These are phyloP conservation scores for Hapalemur alaotrensis DNA, from an alignment of 2,797 vertebrate genomes.

Conservation along the genomic window DNA sequence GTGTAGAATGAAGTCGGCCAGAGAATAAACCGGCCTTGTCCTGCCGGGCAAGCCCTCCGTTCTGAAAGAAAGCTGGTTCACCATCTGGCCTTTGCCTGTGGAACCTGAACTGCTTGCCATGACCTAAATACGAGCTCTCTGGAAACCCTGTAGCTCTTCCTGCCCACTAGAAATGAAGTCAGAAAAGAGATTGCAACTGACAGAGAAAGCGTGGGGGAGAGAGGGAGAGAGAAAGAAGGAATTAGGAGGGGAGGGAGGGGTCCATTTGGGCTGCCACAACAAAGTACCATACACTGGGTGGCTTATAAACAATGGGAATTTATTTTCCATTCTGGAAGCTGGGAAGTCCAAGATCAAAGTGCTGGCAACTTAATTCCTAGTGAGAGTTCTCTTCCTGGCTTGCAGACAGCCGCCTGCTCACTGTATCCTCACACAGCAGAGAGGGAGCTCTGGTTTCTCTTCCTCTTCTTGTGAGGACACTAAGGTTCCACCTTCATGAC, in stretches of 20 bases:
- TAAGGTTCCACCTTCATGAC: background rate
- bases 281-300: background rate
- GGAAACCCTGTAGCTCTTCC: background rate
- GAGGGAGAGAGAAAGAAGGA: no score
- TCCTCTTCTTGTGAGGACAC: background rate
- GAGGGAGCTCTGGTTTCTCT: background rate
- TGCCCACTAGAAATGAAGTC: background rate
- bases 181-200: background rate
- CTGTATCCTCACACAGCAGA: background rate
- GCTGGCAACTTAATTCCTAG: background rate
- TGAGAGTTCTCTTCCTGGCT: background rate
- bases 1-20: background rate
- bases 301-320: background rate
- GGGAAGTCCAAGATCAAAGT: background rate
- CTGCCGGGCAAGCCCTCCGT: background rate
- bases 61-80: background rate
- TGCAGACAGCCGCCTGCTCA: background rate
- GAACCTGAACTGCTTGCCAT: background rate
- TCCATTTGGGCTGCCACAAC: background rate
- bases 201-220: background rate
- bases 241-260: no score
- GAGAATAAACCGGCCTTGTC: background rate
- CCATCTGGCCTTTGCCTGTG: background rate
- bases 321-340: background rate
- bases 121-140: background rate